Evolutionary conservation across 2,888 invertebrate genomes (phyloP).

Genomic region (Nomada flava): DNA sequence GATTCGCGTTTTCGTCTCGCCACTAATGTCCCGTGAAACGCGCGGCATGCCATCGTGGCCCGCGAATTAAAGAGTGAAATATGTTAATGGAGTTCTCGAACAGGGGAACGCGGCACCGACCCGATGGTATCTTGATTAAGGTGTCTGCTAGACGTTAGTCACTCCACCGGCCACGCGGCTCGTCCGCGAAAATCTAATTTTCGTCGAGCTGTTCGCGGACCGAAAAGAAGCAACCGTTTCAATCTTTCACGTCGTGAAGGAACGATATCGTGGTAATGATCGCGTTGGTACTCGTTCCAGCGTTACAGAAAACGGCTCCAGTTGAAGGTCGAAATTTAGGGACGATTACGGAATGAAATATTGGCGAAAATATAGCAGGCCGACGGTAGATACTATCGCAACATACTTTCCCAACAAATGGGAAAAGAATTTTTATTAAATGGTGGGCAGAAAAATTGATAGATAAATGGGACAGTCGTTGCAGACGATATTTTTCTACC

Average conservation of each 20-base stretch:
- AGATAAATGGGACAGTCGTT: too few relatives aligned
- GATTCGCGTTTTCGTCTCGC: constrained; percentile 64
- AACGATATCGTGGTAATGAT: constrained; percentile 28
- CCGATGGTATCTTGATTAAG: constrained; percentile 80
- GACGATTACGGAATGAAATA: not conserved
- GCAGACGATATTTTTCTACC: too few relatives aligned
- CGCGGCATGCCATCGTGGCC: constrained; percentile 69
- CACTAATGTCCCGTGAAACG: constrained; percentile 78
- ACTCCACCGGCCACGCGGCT: constrained; percentile 63
- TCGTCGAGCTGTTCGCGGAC: constrained; percentile 60
- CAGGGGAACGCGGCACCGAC: constrained; percentile 47
- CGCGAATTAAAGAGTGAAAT: constrained; percentile 80
- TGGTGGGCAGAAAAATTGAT: too few relatives aligned
- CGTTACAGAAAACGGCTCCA: not conserved
- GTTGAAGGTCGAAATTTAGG: not conserved
- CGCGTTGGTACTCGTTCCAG: constrained; percentile 14
- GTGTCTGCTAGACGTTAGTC: constrained; percentile 77
- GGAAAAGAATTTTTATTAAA: too few relatives aligned
- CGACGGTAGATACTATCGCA: too few relatives aligned
- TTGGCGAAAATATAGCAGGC: not conserved
- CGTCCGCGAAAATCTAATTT: constrained; percentile 77
- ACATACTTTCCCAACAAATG: not conserved
- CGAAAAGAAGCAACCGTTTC: constrained; percentile 65
- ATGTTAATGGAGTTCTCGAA: constrained; percentile 78
- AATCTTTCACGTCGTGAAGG: constrained; percentile 59